phyloP scores from a whole-genome alignment of 2,888 invertebrate genomes.

The Amphimallon solstitiale region DNA sequence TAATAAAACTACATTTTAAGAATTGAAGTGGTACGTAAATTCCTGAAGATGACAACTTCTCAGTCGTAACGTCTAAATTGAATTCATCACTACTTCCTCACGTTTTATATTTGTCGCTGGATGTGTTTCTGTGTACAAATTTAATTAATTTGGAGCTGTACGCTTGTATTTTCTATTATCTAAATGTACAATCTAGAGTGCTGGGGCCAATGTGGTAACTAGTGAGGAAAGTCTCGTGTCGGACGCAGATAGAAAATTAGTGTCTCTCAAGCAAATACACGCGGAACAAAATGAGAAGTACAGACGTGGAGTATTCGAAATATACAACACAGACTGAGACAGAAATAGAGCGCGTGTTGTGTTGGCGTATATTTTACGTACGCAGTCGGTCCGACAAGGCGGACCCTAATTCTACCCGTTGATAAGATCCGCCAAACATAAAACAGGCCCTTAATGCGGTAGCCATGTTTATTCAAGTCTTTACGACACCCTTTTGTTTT shows the following conservation, averaged over 20 bases:
- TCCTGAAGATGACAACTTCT: too few species aligned
- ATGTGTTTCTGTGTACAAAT: conserved; percentile 15
- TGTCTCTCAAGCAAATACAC: too few species aligned
- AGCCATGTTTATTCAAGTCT: conserved; percentile 58
- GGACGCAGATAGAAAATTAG: not conserved
- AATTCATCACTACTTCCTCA: not conserved
- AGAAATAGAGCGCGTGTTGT: not conserved
- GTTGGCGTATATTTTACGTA: not conserved
- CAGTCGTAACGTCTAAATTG: not conserved
- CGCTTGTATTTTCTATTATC: conserved; percentile 35
- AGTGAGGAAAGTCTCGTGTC: not conserved
- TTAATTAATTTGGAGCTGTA: conserved; percentile 37
- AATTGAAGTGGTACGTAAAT: too few species aligned
- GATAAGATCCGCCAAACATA: conserved; percentile 50
- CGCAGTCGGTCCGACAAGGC: conserved; percentile 32
- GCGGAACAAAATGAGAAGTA: too few species aligned
- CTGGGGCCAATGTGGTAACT: not conserved
- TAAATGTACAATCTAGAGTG: conserved; percentile 35
- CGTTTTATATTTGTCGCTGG: too few species aligned
- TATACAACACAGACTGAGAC: not conserved
- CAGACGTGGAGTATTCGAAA: too few species aligned
- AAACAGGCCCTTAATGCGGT: conserved; percentile 58
- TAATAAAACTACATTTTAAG: too few species aligned
- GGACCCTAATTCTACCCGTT: conserved; percentile 35
- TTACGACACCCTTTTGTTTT: conserved; percentile 49